Evolutionary conservation across 1,140 invertebrate genomes (phyloP).

Genomic region (Globodera rostochiensis): DNA sequence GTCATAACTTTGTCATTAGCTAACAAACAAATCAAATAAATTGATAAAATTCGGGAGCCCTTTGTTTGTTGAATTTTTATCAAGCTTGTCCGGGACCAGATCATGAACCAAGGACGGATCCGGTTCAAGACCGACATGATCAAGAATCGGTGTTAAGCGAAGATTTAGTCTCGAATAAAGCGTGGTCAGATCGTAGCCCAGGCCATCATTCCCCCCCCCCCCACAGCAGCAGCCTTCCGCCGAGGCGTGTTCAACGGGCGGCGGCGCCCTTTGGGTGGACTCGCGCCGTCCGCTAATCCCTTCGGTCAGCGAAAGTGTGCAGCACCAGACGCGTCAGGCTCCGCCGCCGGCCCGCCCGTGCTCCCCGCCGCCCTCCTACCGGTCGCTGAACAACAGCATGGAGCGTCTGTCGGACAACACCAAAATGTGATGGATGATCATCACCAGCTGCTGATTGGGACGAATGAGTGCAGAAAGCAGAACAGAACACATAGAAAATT

Average conservation of each 20-base stretch:
- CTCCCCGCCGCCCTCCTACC: constrained; percentile 50
- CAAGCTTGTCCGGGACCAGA: neutral
- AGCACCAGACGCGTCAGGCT: constrained; percentile 41
- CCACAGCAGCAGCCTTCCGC: neutral
- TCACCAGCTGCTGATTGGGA: too few relatives aligned
- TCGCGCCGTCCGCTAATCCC: constrained; percentile 46
- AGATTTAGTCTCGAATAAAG: too few relatives aligned
- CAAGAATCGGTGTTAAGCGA: too few relatives aligned
- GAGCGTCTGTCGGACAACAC: constrained; percentile 18
- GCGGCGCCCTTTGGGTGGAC: constrained; percentile 22
- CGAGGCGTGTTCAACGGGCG: neutral
- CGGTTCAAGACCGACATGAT: too few relatives aligned
- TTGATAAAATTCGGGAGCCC: neutral
- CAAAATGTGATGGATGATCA: constrained; percentile 5
- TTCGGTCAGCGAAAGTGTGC: constrained; percentile 42
- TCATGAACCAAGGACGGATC: neutral
- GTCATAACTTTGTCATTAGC: constrained; percentile 9
- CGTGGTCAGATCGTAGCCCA: too few relatives aligned
- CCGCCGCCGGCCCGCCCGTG: constrained; percentile 13
- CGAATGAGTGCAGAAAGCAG: too few relatives aligned
- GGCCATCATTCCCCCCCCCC: neutral
- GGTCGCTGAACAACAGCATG: constrained; percentile 40
- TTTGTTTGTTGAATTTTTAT: too few relatives aligned
- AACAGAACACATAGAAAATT: too few relatives aligned
- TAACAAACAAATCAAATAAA: neutral